Base-by-base conservation (phyloP, 2,797 vertebrate species). In the Takifugu ocellatus region DNA sequence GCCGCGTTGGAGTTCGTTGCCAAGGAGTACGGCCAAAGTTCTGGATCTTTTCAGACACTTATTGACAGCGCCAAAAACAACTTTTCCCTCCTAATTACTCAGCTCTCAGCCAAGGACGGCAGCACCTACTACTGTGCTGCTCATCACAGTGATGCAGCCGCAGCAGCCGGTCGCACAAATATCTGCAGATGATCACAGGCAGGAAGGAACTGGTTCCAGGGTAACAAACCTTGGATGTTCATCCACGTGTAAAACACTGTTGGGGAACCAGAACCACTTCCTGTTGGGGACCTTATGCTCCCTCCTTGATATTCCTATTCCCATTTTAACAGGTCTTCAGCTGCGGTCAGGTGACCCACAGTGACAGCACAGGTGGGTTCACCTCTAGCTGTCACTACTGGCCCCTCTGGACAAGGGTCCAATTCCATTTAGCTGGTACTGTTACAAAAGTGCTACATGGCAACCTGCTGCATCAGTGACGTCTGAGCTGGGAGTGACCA, bases 111-210 rank as follows among this genome's bases (percentile, higher is more conserved):
- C 0, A 53, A 66, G 11, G 83, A 90, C 73, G 83, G 74, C 48
- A 69, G 77, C 54, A 79, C 25, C 31, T 91, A 89, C 70, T 89
- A 76, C 75, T 91, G 90, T 0, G 86, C 72, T 51, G 88, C 87
- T n/a, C 84, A 74, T 56, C 89, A 90, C 89, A 80, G 84, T 87
- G 84, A 63, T 44, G 59, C 63, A 69, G 24, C 10, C 50, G 25
- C 33, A 54, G n/a, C 54, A 49, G 29, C 46, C 36, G 16, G 45
- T 55, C 72, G 45, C 72, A 84, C 88, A 89, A 81, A 81, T 89
- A 81, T 88, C 89, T 24, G 27, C 11, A 33, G 25, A 0, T 72
- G 47, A 31, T 49, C 17, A 26, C 25, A 64, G 59, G 50, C 52
- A 79, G 64, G 75, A 68, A 71, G 56, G 24, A 56, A 27, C 17